A percentile compares a stretch with the other conserved stretches of the same genome.
Conservation (phyloP, 2,888 invertebrate species). For the Parasteatoda lunata region DNA sequence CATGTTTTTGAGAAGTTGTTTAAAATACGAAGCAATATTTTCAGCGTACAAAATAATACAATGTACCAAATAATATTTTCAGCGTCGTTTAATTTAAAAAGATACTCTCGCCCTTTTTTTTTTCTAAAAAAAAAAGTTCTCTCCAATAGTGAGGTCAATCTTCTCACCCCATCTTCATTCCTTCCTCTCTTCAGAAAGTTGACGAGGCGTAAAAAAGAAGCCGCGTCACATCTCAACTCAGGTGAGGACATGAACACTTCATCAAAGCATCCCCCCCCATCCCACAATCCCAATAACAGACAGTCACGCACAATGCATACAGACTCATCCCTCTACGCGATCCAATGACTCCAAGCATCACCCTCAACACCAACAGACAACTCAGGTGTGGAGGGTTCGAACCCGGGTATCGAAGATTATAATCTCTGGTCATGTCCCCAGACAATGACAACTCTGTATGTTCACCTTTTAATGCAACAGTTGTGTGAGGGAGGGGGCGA, state of each 20-base stretch:
- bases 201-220: background rate
- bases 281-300: background rate
- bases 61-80: too few relatives aligned
- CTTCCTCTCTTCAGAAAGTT: background rate
- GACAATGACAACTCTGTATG: constrained; percentile 31
- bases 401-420: constrained; percentile 23
- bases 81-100: too few relatives aligned
- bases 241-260: background rate
- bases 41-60: too few relatives aligned
- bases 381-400: constrained; percentile 52
- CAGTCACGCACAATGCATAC: background rate
- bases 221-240: constrained; percentile 2
- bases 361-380: constrained; percentile 29
- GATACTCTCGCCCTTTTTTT: too few relatives aligned
- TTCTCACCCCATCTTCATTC: background rate
- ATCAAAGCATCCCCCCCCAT: background rate
- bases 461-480: constrained; percentile 9
- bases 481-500: constrained; percentile 6
- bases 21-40: too few relatives aligned
- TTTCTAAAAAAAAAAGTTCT: too few relatives aligned
- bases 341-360: constrained; percentile 2
- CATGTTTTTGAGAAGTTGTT: too few relatives aligned
- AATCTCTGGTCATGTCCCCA: background rate
- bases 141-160: too few relatives aligned
- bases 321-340: constrained; percentile 14